These are phyloP conservation scores for Drosophila mayaguana DNA, from an alignment of 2,888 invertebrate genomes.

Conservation along the genomic window DNA sequence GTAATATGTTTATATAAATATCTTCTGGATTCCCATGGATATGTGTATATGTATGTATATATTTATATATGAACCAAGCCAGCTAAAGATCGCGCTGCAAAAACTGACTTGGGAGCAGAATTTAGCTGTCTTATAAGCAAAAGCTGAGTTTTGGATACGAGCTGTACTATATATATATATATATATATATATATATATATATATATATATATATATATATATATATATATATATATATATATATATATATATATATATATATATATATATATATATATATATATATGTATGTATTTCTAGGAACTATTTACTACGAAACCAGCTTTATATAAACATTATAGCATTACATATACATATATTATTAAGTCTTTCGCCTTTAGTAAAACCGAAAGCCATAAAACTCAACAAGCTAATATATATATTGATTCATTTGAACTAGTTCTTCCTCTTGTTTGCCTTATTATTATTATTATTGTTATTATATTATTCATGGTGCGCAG, in stretches of 20 bases:
- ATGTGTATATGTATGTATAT: not conserved
- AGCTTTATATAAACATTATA: not conserved
- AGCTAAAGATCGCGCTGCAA: not conserved
- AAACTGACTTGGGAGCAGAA: not conserved
- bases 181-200: not conserved
- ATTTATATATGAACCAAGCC: not conserved
- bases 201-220: too few relatives aligned
- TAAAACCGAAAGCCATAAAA: not conserved
- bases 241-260: too few relatives aligned
- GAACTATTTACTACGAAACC: too few relatives aligned
- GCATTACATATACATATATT: not conserved
- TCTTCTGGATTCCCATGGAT: not conserved
- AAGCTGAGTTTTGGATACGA: not conserved
- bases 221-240: too few relatives aligned
- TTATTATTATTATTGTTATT: not conserved
- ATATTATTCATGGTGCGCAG: not conserved
- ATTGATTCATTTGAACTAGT: conserved; percentile 3
- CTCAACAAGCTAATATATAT: not conserved
- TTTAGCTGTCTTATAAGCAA: not conserved
- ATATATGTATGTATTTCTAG: not conserved
- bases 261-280: too few relatives aligned
- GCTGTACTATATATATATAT: not conserved
- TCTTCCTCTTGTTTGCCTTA: not conserved
- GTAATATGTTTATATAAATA: too few relatives aligned
- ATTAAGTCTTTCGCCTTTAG: not conserved